Evolutionary conservation across 1,140 invertebrate genomes (phyloP).

Genomic region (Cherax quadricarinatus): DNA sequence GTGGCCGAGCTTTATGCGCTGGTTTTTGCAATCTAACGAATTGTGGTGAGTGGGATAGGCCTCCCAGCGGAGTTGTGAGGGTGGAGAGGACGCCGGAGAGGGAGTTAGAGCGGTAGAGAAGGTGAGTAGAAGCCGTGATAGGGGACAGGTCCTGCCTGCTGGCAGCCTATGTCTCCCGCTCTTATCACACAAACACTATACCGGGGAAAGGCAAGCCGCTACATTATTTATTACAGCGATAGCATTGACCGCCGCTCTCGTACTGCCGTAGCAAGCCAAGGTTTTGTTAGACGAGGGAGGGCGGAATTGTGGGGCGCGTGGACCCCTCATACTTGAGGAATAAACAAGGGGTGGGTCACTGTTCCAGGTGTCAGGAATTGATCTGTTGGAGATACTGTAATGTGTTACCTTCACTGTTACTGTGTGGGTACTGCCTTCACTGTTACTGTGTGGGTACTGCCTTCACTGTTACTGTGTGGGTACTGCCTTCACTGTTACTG

Average conservation of each 20-base stretch:
- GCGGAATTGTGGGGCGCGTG: background rate
- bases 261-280: too few species aligned
- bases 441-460: too few species aligned
- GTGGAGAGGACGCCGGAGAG: conserved; percentile 23
- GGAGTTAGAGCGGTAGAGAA: background rate
- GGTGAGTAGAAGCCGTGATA: background rate
- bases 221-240: background rate
- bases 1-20: background rate
- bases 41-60: background rate
- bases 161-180: background rate
- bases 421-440: too few species aligned
- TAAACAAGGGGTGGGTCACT: background rate
- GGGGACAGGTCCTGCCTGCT: background rate
- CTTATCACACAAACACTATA: background rate
- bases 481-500: too few species aligned
- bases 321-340: background rate
- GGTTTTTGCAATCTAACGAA: background rate
- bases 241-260: background rate
- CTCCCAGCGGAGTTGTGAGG: background rate
- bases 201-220: background rate
- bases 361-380: background rate
- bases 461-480: too few species aligned
- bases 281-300: background rate
- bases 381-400: background rate
- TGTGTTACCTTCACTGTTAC: too few species aligned